Conservation (phyloP, 1,140 invertebrate genomes). For the Sycophila sp. region DNA sequence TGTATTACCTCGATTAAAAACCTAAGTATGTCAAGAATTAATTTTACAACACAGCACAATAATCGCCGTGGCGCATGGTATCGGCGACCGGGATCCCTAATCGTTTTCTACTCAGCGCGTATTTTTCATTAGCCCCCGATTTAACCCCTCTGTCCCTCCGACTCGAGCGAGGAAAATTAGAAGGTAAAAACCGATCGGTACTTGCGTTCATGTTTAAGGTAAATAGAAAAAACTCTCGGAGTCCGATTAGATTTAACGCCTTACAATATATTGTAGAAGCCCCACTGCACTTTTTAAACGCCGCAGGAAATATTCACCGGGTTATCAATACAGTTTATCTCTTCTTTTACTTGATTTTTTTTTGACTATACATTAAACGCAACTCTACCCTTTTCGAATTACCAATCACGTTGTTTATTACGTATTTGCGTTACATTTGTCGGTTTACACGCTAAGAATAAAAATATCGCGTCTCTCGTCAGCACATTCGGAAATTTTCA, state of each 20-base stretch:
- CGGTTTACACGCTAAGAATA: not conserved
- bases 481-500: slow-evolving; percentile 27
- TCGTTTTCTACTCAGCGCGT: slow-evolving; percentile 10
- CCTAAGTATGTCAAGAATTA: slow-evolving; percentile 62
- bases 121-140: not conserved
- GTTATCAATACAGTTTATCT: not conserved
- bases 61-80: slow-evolving; percentile 56
- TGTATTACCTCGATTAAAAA: slow-evolving; percentile 47
- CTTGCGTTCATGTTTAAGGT: too few relatives aligned
- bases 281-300: slow-evolving; percentile 33
- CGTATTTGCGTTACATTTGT: slow-evolving; percentile 5
- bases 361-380: not conserved
- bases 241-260: slow-evolving; percentile 16
- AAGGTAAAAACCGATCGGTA: not conserved
- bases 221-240: not conserved
- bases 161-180: slow-evolving; percentile 3
- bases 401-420: slow-evolving; percentile 29
- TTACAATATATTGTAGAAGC: slow-evolving; percentile 35
- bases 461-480: slow-evolving; percentile 23
- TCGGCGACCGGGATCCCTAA: slow-evolving; percentile 39
- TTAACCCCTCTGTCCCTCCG: slow-evolving; percentile 15
- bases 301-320: slow-evolving; percentile 33
- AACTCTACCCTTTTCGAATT: not conserved
- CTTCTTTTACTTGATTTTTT: not conserved
- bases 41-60: slow-evolving; percentile 67